Conservation (phyloP, 2,888 invertebrate species). For the Mycogona germanica region DNA sequence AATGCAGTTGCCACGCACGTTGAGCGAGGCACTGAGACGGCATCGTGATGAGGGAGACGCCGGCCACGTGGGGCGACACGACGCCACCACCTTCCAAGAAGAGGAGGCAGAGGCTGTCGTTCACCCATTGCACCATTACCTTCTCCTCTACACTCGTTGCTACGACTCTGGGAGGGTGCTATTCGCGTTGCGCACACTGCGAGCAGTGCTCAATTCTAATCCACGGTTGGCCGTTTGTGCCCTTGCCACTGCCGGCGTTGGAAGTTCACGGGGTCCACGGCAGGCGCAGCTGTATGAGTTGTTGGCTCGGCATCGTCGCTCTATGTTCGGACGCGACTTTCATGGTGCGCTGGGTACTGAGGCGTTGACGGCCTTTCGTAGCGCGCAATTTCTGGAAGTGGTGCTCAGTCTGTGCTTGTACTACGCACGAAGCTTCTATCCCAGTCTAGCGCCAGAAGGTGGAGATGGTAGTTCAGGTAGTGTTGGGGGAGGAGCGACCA, state of each 20-base stretch:
- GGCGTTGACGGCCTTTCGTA: conserved; percentile 53
- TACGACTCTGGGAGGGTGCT: conserved; percentile 61
- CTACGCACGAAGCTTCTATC: conserved; percentile 65
- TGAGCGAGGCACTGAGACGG: neutral
- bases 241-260: conserved; percentile 57
- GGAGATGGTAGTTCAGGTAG: too few relatives aligned
- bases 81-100: neutral
- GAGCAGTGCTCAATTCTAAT: conserved; percentile 55
- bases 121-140: conserved; percentile 68
- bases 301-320: conserved; percentile 61
- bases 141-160: conserved; percentile 65
- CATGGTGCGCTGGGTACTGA: conserved; percentile 40
- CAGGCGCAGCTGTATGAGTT: conserved; percentile 44
- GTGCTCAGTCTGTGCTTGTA: conserved; percentile 58
- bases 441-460: conserved; percentile 46
- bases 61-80: too few relatives aligned
- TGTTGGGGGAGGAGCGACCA: too few relatives aligned
- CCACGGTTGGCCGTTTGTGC: conserved; percentile 59
- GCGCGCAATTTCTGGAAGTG: conserved; percentile 69
- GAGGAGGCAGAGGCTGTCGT: conserved; percentile 34
- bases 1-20: too few relatives aligned
- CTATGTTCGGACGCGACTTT: conserved; percentile 52
- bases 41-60: neutral
- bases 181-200: conserved; percentile 60
- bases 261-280: conserved; percentile 38